Evolutionary conservation across 2,888 invertebrate genomes (phyloP).

Genomic region (Agonopterix heracliana): DNA sequence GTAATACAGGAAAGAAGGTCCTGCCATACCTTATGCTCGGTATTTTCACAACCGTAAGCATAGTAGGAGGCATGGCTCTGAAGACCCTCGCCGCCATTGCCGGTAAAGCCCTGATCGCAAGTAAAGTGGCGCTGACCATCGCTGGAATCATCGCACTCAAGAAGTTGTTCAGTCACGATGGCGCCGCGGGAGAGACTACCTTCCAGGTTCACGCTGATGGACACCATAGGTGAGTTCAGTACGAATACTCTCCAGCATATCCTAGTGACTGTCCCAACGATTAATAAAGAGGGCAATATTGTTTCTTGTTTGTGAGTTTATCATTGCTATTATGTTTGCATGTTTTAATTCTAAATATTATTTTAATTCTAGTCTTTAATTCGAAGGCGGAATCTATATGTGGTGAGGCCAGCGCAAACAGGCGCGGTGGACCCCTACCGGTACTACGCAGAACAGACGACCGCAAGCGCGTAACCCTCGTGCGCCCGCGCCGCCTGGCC

Average conservation of each 20-base stretch:
- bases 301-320: neutral
- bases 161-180: conserved; percentile 82
- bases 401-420: conserved; percentile 76
- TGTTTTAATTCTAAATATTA: conserved; percentile 38
- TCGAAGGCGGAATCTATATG: conserved; percentile 78
- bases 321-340: neutral
- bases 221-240: conserved; percentile 74
- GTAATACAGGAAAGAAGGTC: conserved; percentile 67
- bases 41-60: conserved; percentile 79
- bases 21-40: conserved; percentile 77
- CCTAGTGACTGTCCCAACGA: too few relatives aligned
- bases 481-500: conserved; percentile 15
- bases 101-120: conserved; percentile 82
- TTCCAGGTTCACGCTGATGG: conserved; percentile 83
- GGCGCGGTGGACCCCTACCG: conserved; percentile 76
- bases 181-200: conserved; percentile 77
- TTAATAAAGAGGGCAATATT: too few relatives aligned
- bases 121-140: conserved; percentile 83
- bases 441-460: conserved; percentile 72
- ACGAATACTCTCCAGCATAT: neutral
- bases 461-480: conserved; percentile 38
- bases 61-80: conserved; percentile 81
- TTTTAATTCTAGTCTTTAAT: conserved; percentile 75
- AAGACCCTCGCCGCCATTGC: conserved; percentile 83
- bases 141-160: conserved; percentile 83